Base-by-base conservation (phyloP, 2,888 invertebrate genomes). In the Aleiodes alternator region DNA sequence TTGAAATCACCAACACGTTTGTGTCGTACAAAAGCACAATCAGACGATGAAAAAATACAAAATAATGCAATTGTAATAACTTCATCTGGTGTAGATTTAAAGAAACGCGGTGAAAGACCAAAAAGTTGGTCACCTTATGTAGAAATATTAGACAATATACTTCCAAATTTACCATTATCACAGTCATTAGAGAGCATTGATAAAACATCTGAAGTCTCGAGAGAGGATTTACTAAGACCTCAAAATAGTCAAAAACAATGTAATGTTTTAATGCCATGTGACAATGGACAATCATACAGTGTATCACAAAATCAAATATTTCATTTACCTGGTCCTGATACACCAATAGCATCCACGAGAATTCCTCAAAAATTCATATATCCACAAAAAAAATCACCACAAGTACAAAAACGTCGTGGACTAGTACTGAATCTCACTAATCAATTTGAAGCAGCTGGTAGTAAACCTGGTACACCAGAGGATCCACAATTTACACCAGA, bases 241-340 rank as follows among this genome's bases (percentile, higher is more conserved):
- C 82, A 83, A n/a, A 84, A 84, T 87, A 90, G 78, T 81, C 91
- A 86, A 88, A 90, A 80, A 84, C 89, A 79, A 79, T 78, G 94
- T 61, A 95, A 96, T 88, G 94, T 96, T 87, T 91, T 96, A 80
- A 94, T 96, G 93, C 96, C 96, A 1, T 96, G 95, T 87, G 95
- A 94, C 84, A 95, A 95, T 89, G 97, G 96, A 51, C 93, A 95
- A 83, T 94, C 95, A 81, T 97, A 97, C 90, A 96, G 96, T 88
- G 96, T 97, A 38, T 96, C 97, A 61, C 97, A 96, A 83, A 97
- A 97, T 90, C 95, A 96, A 91, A 96, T 96, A 84, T 94, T 96
- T 79, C 94, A 96, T 84, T 91, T 97, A 80, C 95, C 95, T 81
- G 93, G 93, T 80, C 92, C 93, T 78, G 92, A 91, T 72, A 83